Conservation (phyloP, 2,113 vertebrate genomes). For the Cebidichthys violaceus region DNA sequence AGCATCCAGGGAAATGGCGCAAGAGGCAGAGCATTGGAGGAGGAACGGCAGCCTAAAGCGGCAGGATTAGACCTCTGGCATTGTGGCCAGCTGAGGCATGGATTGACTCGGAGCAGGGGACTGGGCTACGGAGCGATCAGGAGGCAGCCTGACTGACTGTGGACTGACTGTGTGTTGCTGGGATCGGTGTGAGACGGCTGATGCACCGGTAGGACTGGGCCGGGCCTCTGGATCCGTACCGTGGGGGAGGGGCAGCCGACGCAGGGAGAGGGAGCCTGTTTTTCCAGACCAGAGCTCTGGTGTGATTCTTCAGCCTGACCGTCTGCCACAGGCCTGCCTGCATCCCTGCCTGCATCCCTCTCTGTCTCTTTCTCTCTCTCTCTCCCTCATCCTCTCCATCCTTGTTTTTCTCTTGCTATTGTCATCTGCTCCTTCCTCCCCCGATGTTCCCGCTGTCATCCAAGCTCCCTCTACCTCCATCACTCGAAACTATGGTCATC, state of each 20-base stretch:
- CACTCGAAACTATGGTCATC: constrained; percentile 39
- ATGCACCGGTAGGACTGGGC: constrained; percentile 80
- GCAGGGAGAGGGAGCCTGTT: constrained; percentile 78
- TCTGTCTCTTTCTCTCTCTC: constrained; percentile 39
- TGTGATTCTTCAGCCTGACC: constrained; percentile 73
- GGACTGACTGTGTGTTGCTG: constrained; percentile 54
- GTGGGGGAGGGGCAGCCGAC: constrained; percentile 84
- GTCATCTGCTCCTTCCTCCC: constrained; percentile 41
- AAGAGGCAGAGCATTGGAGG: constrained; percentile 73
- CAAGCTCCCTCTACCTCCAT: constrained; percentile 53
- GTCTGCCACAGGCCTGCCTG: constrained; percentile 67
- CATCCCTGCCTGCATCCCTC: constrained; percentile 58
- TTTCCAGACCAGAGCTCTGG: constrained; percentile 76
- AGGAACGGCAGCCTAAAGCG: constrained; percentile 69
- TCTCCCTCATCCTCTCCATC: constrained; percentile 52
- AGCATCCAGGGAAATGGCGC: constrained; percentile 83
- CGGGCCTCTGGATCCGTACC: constrained; percentile 78
- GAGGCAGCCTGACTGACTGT: constrained; percentile 61
- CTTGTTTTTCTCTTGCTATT: constrained; percentile 52
- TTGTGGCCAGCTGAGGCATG: constrained; percentile 60
- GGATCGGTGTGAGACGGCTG: constrained; percentile 64
- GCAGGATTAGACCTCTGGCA: constrained; percentile 73
- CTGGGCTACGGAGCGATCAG: constrained; percentile 42
- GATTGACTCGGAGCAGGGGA: constrained; percentile 65
- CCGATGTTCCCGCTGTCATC: constrained; percentile 64